Conservation (phyloP, 2,113 vertebrate genomes). For the Entelurus aequoreus region DNA sequence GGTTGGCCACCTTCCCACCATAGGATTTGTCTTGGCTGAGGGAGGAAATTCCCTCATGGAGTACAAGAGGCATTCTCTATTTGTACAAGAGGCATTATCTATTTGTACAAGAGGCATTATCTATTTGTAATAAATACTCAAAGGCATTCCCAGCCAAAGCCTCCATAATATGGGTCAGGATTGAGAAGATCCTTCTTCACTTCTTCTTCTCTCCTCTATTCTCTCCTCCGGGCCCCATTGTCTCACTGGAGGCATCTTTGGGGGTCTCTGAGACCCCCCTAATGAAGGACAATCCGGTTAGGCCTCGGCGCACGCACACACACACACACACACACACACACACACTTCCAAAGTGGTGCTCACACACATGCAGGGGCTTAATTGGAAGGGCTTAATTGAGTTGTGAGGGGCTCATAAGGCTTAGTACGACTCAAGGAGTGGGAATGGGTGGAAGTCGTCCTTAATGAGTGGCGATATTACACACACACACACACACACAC, state of each 20-base stretch:
- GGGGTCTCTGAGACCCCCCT: slow-evolving; percentile 56
- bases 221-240: slow-evolving; percentile 57
- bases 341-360: slow-evolving; percentile 12
- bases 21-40: slow-evolving; percentile 70
- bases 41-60: slow-evolving; percentile 58
- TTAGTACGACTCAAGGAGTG: slow-evolving; percentile 62
- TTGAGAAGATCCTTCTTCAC: slow-evolving; percentile 60
- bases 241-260: slow-evolving; percentile 65
- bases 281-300: slow-evolving; percentile 78
- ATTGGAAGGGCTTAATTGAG: slow-evolving; percentile 70
- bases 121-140: slow-evolving; percentile 77
- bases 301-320: slow-evolving; percentile 35
- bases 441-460: slow-evolving; percentile 61
- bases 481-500: slow-evolving; percentile 34
- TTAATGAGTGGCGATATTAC: slow-evolving; percentile 59
- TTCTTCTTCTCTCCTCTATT: slow-evolving; percentile 38
- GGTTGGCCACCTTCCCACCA: slow-evolving; percentile 74
- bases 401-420: slow-evolving; percentile 69
- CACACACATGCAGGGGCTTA: slow-evolving; percentile 46
- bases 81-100: slow-evolving; percentile 43
- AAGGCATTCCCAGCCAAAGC: slow-evolving; percentile 56
- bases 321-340: slow-evolving; percentile 4
- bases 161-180: slow-evolving; percentile 70
- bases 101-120: slow-evolving; percentile 65
- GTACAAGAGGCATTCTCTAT: slow-evolving; percentile 67